Percentiles rank a stretch among this genome's conserved stretches.
phyloP scores from a whole-genome alignment of 2,888 invertebrate species.

The Lepidochrysops patricia region DNA sequence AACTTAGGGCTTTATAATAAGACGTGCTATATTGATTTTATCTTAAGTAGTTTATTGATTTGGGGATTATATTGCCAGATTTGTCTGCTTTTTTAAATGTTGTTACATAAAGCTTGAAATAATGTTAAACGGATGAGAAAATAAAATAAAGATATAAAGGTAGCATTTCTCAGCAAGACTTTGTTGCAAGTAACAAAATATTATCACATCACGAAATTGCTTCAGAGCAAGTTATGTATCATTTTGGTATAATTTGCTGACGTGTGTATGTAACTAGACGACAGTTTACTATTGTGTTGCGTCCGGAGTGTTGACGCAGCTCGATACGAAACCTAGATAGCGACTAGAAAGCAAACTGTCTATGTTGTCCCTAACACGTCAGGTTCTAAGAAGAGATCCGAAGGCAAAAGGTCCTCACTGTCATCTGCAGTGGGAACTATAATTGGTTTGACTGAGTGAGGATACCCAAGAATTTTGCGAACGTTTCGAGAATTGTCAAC shows the following conservation, averaged over 20 bases:
- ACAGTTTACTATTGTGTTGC: conserved; percentile 7
- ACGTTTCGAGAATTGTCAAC: not conserved
- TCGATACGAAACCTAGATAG: conserved; percentile 4
- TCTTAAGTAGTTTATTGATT: not conserved
- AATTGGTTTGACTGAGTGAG: not conserved
- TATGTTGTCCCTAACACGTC: not conserved
- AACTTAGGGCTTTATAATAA: not conserved
- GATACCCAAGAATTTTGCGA: not conserved
- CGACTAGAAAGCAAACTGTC: conserved; percentile 3
- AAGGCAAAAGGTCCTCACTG: conserved; percentile 2
- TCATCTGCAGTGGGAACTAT: not conserved
- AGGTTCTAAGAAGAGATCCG: not conserved
- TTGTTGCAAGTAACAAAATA: too few relatives aligned
- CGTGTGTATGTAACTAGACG: not conserved
- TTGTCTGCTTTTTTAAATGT: not conserved
- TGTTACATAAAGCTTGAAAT: too few relatives aligned
- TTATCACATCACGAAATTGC: too few relatives aligned
- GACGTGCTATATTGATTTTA: not conserved
- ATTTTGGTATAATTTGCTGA: not conserved
- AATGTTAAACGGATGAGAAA: too few relatives aligned
- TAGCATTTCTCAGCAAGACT: too few relatives aligned
- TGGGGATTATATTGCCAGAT: not conserved
- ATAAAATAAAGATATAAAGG: too few relatives aligned
- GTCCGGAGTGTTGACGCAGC: conserved; percentile 5
- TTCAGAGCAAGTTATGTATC: not conserved